Conservation (phyloP, 2,888 invertebrate species). For the Poecilus cupreus region DNA sequence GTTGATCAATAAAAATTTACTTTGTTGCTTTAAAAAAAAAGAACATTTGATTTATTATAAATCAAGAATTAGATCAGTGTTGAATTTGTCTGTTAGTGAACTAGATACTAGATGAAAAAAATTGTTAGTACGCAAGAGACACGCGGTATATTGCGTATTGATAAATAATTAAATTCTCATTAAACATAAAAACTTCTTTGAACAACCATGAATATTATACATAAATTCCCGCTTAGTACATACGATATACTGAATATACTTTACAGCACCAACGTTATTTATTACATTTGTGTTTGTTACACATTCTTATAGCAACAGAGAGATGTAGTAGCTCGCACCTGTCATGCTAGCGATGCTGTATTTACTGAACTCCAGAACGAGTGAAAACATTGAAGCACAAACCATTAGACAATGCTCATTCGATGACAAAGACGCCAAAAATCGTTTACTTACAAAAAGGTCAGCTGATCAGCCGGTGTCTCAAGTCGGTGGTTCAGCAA, state of each 20-base stretch:
- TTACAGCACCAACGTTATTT: conserved; percentile 7
- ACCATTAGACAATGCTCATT: conserved; percentile 20
- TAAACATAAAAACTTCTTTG: conserved; percentile 37
- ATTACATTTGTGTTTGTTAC: conserved; percentile 19
- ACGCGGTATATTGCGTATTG: not conserved
- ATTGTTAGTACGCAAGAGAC: not conserved
- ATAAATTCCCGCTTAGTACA: conserved; percentile 42
- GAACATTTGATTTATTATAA: too few species aligned
- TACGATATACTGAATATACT: conserved; percentile 15
- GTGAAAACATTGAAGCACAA: conserved; percentile 20
- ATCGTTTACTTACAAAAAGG: conserved; percentile 54
- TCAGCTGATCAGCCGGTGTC: conserved; percentile 55
- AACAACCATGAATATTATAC: conserved; percentile 32
- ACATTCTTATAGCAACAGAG: not conserved
- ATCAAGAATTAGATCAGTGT: too few species aligned
- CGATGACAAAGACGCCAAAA: conserved; percentile 33
- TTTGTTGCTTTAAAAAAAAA: too few species aligned
- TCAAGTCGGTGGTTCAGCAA: conserved; percentile 54
- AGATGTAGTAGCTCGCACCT: conserved; percentile 37
- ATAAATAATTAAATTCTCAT: conserved; percentile 5
- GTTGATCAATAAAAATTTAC: too few species aligned
- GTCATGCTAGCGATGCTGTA: conserved; percentile 57
- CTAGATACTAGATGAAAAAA: too few species aligned
- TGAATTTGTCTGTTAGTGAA: too few species aligned
- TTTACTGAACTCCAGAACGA: conserved; percentile 48